Percentiles rank a stretch among this genome's conserved stretches.
Evolutionary conservation across 2,797 vertebrate species (phyloP).

Genomic region (Leuciscus waleckii): DNA sequence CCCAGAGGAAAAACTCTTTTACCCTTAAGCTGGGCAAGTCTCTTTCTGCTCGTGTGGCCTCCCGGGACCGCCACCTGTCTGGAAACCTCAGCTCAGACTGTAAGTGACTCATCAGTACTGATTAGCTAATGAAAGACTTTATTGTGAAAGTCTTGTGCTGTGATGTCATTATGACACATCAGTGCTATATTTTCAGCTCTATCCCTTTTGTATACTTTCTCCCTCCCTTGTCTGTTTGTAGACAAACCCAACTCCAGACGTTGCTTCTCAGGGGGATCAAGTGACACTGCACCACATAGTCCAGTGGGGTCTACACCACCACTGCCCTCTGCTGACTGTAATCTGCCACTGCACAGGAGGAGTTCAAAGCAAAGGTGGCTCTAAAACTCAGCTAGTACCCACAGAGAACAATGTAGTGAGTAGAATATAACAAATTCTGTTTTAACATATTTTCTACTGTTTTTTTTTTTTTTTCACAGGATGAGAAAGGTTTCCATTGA

Average conservation of each 20-base stretch:
- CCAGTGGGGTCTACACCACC: slow-evolving; percentile 72
- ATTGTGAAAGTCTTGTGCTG: slow-evolving; percentile 23
- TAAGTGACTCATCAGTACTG: slow-evolving; percentile 68
- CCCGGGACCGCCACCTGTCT: slow-evolving; percentile 77
- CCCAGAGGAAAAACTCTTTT: slow-evolving; percentile 84
- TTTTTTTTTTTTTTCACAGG: slow-evolving; percentile 60
- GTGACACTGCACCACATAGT: slow-evolving; percentile 77
- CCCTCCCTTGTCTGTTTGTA: slow-evolving; percentile 57
- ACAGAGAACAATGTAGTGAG: not conserved
- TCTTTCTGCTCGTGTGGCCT: slow-evolving; percentile 79
- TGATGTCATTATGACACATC: slow-evolving; percentile 50
- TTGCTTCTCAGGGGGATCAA: slow-evolving; percentile 74
- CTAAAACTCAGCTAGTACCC: not conserved
- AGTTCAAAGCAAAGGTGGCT: slow-evolving; percentile 77
- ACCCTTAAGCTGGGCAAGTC: slow-evolving; percentile 87
- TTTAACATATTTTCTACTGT: slow-evolving; percentile 3
- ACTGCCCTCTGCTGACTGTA: slow-evolving; percentile 72
- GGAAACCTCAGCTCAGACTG: slow-evolving; percentile 71
- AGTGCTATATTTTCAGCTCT: slow-evolving; percentile 48
- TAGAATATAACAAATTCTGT: not conserved
- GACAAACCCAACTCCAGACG: slow-evolving; percentile 75
- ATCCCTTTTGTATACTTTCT: slow-evolving; percentile 34
- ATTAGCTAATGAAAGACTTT: slow-evolving; percentile 36
- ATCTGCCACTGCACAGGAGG: slow-evolving; percentile 72
- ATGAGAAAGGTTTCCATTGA: slow-evolving; percentile 80